These are phyloP conservation scores for Leucophenga maculata DNA, from an alignment of 2,888 invertebrate genomes.

Conservation along the genomic window DNA sequence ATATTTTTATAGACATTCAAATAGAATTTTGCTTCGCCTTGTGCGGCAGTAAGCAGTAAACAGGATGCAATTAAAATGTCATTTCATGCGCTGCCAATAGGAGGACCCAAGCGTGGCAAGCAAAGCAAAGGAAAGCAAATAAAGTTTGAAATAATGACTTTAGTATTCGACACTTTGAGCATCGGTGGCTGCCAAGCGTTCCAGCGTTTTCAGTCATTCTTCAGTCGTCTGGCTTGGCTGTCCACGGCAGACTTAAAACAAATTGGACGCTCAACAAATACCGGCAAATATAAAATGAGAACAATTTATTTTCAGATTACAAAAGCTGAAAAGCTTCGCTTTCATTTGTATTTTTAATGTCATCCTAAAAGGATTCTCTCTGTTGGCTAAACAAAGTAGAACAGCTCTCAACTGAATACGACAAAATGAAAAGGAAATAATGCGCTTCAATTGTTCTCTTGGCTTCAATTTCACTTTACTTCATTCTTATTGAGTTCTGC, in stretches of 20 bases:
- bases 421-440: neutral
- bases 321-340: slow-evolving; percentile 1
- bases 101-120: neutral
- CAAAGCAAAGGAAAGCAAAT: slow-evolving; percentile 27
- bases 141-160: slow-evolving; percentile 24
- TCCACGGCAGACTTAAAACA: neutral
- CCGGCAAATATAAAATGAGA: neutral
- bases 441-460: slow-evolving; percentile 17
- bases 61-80: slow-evolving; percentile 59
- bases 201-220: neutral
- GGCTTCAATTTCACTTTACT: neutral
- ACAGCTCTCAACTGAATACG: too few species aligned
- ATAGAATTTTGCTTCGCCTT: slow-evolving; percentile 49
- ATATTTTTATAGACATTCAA: slow-evolving; percentile 54
- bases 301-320: slow-evolving; percentile 16
- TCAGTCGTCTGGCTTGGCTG: neutral
- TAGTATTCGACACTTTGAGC: slow-evolving; percentile 14
- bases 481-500: neutral
- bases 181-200: neutral
- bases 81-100: slow-evolving; percentile 42
- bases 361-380: slow-evolving; percentile 1
- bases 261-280: slow-evolving; percentile 7
- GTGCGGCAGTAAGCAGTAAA: slow-evolving; percentile 22
- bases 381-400: slow-evolving; percentile 6
- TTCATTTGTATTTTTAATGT: slow-evolving; percentile 16